Base-by-base conservation (phyloP, 2,888 invertebrate species). In the Lasioglossum morio region DNA sequence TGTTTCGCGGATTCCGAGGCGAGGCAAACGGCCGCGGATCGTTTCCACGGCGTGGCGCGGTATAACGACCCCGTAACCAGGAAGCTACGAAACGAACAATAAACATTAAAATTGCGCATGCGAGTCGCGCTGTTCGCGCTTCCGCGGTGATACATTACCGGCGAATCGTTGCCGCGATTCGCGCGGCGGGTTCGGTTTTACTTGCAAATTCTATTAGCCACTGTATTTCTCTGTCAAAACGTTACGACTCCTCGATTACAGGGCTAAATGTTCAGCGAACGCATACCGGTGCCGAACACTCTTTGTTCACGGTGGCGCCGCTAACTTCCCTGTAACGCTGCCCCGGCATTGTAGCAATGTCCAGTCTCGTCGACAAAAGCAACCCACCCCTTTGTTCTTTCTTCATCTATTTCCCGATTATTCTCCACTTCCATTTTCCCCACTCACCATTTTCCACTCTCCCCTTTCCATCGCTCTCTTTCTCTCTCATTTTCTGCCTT, bases 211-310 rank as follows among this genome's bases (percentile, higher is more conserved):
- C 86, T 79, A 86, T 86, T 79, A 82, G 82, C 82, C 73, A 76
- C 69, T 70, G 79, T 80, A 82, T 90, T 88, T 83, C 90, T 83
- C 84, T 70, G 76, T 86, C 84, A 81, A 75, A 81, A 73, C 77
- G 73, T 76, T 77, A 74, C 73, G 74, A 69, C 81, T 87, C 77
- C 89, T 86, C 87, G 89, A 89, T 90, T 87, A 78, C 77, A 70
- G 30, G 83, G 80, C 73, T 81, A 88, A 90, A 90, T 83, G 88
- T 83, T 88, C 84, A 73, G n/a, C 78, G 77, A 87, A 87, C 83
- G 77, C 73, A 73, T 57, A 79, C 77, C 70, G 23, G 40, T 27
- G 40, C 76, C 63, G 77, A 63, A 72, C 80, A 81, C 82, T 76
- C 88, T 88, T 88, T 88, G 88, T 88, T 34, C 77, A 27, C 72